Base-by-base conservation (phyloP, 2,888 invertebrate species). In the Microplitis deprimator region DNA sequence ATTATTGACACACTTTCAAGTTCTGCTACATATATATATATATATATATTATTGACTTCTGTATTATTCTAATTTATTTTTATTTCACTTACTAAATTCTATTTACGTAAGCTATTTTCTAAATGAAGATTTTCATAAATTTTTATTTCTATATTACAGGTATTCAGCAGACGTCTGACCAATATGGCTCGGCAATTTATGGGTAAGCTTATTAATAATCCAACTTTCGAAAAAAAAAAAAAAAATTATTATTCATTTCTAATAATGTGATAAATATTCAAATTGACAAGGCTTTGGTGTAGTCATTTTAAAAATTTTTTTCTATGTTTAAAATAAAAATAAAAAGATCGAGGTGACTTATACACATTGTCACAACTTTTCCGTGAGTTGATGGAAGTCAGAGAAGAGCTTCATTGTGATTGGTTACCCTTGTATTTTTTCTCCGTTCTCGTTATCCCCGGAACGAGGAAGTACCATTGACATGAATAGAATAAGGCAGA, bases 361-460 rank as follows among this genome's bases (percentile, higher is more conserved):
- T 81, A 78, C 84, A 84, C 79, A 87, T 88, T 86, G 87, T 87
- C 88, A 88, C 84, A 86, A 85, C 85, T 87, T 29, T 88, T 82
- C 84, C 82, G 82, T 87, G 85, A 89, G 89, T 89, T 88, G 89
- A 89, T 89, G 89, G 88, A 85, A 81, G 83, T 82, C 80, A 81
- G 83, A 83, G 83, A 82, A 85, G 82, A 85, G 87, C 86, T 82
- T 78, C 72, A 77, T 84, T 85, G 85, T 80, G 85, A 89, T 89
- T 89, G 89, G 89, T 83, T 83, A 62, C 69, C 73, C 73, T 62
- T 81, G 83, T 83, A 85, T 85, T 84, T 84, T 84, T 81, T 81
- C 79, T 77, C 82, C 70, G 81, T 68, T 77, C 68, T 68, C 73
- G 73, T 75, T 67, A 69, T 74, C 79, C 76, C 76, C 61, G 68